phyloP scores from a whole-genome alignment of 2,888 invertebrate genomes.

The Pseudolycoriella hygida region DNA sequence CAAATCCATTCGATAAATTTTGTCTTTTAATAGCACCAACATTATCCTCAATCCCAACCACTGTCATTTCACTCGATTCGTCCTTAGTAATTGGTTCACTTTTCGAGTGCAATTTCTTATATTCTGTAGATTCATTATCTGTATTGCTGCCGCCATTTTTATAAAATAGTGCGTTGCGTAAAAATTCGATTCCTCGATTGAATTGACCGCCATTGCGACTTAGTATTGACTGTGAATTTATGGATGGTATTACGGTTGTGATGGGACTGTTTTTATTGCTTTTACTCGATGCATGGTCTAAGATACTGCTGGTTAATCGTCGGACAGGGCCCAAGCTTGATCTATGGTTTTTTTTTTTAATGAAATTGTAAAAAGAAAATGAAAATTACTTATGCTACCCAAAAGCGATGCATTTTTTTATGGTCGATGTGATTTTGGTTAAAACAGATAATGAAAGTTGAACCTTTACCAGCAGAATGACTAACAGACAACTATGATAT shows the following conservation, averaged over 20 bases:
- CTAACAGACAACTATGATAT: no score
- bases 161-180: conserved; percentile 17
- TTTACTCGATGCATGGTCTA: background rate
- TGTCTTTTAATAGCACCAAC: no score
- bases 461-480: no score
- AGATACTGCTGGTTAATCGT: background rate
- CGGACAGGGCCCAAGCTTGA: background rate
- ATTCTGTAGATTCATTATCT: no score
- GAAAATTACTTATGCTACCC: no score
- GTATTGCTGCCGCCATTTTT: conserved; percentile 16
- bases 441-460: background rate
- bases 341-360: background rate
- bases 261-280: background rate
- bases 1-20: no score
- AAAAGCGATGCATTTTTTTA: no score
- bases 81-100: no score
- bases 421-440: background rate
- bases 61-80: no score
- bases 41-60: no score
- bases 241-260: background rate
- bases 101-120: no score
- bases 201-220: conserved; percentile 3
- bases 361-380: background rate
- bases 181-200: conserved; percentile 16
- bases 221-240: background rate